A percentile compares a stretch with the other conserved stretches of the same genome.
Evolutionary conservation across 2,888 invertebrate species (phyloP).

Genomic region (Gonocerus acuteangulatus): DNA sequence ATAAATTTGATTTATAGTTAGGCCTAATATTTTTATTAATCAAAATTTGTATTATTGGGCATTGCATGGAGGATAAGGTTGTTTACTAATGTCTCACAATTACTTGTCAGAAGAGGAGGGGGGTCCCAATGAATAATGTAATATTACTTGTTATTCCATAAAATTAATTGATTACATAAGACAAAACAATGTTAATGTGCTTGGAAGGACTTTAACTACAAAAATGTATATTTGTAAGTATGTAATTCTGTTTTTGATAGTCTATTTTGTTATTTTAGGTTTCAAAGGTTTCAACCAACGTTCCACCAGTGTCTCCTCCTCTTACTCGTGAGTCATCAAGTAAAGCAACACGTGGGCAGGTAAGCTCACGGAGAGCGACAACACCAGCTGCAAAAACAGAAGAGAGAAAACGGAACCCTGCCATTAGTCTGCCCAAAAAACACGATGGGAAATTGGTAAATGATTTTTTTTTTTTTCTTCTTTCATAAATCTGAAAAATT

Average conservation of each 20-base stretch:
- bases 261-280: background rate
- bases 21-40: background rate
- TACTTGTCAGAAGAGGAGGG: no score
- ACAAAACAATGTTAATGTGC: no score
- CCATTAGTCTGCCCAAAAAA: constrained; percentile 8
- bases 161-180: no score
- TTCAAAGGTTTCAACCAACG: background rate
- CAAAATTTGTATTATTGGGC: no score
- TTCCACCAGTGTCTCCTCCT: constrained; percentile 2
- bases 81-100: no score
- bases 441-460: constrained; percentile 20
- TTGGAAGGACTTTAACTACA: no score
- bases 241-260: no score
- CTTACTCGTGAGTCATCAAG: background rate
- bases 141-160: no score
- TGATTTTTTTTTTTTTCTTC: background rate
- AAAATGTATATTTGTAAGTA: no score
- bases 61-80: no score
- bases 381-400: constrained; percentile 32
- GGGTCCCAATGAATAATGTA: no score
- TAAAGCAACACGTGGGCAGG: constrained; percentile 30
- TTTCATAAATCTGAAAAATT: background rate
- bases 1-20: background rate
- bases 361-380: constrained; percentile 32
- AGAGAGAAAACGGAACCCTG: constrained; percentile 34